Base-by-base conservation (phyloP, 2,797 vertebrate genomes). In the Chloroceryle amazona region DNA sequence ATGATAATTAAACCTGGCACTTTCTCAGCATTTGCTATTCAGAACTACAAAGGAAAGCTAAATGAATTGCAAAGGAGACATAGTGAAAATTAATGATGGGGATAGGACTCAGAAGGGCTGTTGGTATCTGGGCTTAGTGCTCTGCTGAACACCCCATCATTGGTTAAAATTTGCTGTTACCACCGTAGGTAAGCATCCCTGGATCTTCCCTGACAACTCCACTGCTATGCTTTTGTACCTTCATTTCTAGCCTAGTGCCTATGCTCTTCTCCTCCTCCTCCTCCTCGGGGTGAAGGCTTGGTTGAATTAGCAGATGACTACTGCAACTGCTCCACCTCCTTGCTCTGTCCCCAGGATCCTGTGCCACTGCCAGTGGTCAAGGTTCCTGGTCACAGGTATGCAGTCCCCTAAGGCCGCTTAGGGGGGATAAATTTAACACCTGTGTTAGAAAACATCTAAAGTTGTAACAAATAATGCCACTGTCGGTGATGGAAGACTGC, bases 1-100 rank as follows among this genome's bases (percentile, higher is more conserved):
- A 86, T 26, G 49, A 81, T 81, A 93, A 91, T 88, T 92, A 74
- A 86, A 93, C 37, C 67, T 85, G 81, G 22, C 67, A 79, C 66
- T 86, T 88, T 70, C 51, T 90, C 67, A 37, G 31, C 11, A 21
- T 46, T 93, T 88, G 54, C 81, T 84, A 4, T 76, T 83, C 31
- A 61, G 81, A 76, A 70, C 54, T 35, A 33, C 60, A 75, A 89
- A 79, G 52, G 37, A 65, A 89, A 94, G 35, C 31, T 93, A 88
- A 94, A 91, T 23, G 42, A 76, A 88, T 71, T 84, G 51, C 80
- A 86, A 86, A 73, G 44, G 62, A 95, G 28, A 52, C 23, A 39
- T 9, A 76, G 62, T 79, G 62, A 82, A 96, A 93, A 90, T 81
- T 67, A 79, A 84, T 68, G 47, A 55, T 3, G 5, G 25, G 23